Evolutionary conservation across 2,113 vertebrate species (phyloP), one percentile per base, ranked within the genome.

Genomic region (Nesoenas mayeri): DNA sequence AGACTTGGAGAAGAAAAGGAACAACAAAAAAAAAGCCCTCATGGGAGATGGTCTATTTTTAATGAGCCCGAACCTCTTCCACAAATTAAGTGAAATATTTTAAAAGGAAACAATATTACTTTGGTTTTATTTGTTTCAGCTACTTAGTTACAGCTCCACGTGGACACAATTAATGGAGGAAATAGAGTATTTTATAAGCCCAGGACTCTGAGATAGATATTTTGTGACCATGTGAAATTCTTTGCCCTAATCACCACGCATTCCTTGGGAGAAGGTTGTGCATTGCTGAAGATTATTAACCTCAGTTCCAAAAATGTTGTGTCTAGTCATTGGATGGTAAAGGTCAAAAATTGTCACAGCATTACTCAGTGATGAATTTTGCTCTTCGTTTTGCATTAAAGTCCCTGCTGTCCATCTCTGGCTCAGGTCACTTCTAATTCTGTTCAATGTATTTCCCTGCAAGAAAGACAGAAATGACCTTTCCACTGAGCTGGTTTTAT

Each of bases 81-180:
- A 98, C 96, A 98, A 97, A 98, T 98, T 97, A 98, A 98, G 95
- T 97, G 96, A 97, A 98, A 97, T 97, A 92, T 97, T 98, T 98
- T 98, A 91, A 98, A 98, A 97, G 98, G 98, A 98, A 98, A 97
- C 96, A 98, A 98, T 98, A 98, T 98, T 98, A 97, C 97, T 98
- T 97, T 89, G 92, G 95, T 96, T 98, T 98, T 98, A 98, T 98
- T 98, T 98, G 98, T 98, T 98, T 95, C 98, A 98, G 97, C 98
- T 98, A 98, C 97, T 97, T 98, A 97, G 98, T 98, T 98, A 98
- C 98, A 98, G 96, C 96, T 98, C 98, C 98, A 97, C 97, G 77
- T 87, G 98, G 98, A 97, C 97, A 97, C 97, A 98, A 98, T 98
- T 98, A 98, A 98, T 98, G 97, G 97, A 98, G 98, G 98, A 98